Conservation (phyloP, 1,140 invertebrate genomes). For the Trypoxylus dichotomus region DNA sequence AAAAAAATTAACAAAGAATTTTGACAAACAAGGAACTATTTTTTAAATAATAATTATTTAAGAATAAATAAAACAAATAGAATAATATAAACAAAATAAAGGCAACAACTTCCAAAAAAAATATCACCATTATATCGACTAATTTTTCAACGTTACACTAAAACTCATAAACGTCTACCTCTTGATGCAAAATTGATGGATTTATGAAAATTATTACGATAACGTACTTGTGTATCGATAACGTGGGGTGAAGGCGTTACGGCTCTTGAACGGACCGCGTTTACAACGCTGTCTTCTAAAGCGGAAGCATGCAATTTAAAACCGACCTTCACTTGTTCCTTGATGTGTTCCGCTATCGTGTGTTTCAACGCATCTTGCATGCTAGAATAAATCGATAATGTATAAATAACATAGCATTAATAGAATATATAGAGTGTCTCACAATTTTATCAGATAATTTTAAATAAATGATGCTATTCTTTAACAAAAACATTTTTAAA, state of each 20-base stretch:
- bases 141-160: not conserved
- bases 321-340: conserved; percentile 61
- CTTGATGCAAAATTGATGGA: not conserved
- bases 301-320: conserved; percentile 62
- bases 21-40: conserved; percentile 14
- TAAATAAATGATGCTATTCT: too few relatives aligned
- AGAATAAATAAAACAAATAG: conserved; percentile 25
- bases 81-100: not conserved
- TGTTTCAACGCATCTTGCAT: conserved; percentile 50
- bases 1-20: conserved; percentile 25
- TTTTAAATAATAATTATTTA: not conserved
- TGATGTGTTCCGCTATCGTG: conserved; percentile 53
- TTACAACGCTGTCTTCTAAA: conserved; percentile 61
- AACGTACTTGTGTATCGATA: conserved; percentile 61
- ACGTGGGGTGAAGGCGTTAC: conserved; percentile 65
- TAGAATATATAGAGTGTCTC: too few relatives aligned
- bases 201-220: conserved; percentile 21
- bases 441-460: too few relatives aligned
- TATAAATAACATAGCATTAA: too few relatives aligned
- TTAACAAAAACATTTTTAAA: too few relatives aligned
- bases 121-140: not conserved
- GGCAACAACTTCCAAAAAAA: conserved; percentile 16
- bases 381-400: conserved; percentile 42
- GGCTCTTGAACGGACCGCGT: conserved; percentile 67
- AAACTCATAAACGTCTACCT: conserved; percentile 19